A percentile compares a stretch with the other conserved stretches of the same genome.
These are phyloP conservation scores for Rotaria macrura DNA, from an alignment of 2,888 invertebrate species.

Conservation along the genomic window DNA sequence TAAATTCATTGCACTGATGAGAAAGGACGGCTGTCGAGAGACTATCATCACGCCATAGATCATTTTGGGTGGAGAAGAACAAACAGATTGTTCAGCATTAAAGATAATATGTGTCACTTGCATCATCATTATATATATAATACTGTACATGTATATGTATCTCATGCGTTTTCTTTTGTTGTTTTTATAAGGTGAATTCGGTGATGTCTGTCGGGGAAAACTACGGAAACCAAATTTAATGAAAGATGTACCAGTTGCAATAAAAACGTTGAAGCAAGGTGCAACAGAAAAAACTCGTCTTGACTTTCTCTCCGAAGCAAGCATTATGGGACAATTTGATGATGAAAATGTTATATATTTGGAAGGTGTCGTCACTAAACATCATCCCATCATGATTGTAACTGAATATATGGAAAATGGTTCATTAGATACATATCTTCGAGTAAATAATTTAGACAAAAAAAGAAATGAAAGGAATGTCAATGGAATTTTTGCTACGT, in stretches of 20 bases:
- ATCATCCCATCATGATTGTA: constrained; percentile 95
- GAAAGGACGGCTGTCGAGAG: not conserved
- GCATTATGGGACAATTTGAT: constrained; percentile 99
- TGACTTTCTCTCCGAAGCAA: constrained; percentile 97
- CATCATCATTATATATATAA: not conserved
- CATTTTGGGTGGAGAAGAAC: not conserved
- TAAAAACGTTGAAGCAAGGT: constrained; percentile 78
- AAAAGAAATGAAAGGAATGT: not conserved
- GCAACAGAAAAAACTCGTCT: constrained; percentile 83
- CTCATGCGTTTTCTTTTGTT: constrained; percentile 35
- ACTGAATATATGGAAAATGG: constrained; percentile 99
- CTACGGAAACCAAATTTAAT: constrained; percentile 57
- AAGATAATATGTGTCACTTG: not conserved
- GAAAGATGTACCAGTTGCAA: constrained; percentile 60
- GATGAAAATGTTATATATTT: constrained; percentile 97
- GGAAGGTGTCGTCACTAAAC: constrained; percentile 88
- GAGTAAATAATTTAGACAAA: constrained; percentile 51
- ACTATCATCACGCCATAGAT: constrained; percentile 4
- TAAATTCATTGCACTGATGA: constrained; percentile 1
- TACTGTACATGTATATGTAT: not conserved
- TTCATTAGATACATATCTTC: constrained; percentile 84
- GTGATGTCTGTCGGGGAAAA: constrained; percentile 93
- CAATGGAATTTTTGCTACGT: too few species aligned
- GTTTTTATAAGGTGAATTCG: constrained; percentile 64
- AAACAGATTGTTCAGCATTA: not conserved